Percentiles rank a stretch among this genome's conserved stretches.
Conservation (phyloP, 2,888 invertebrate genomes). For the Plebejus argus region DNA sequence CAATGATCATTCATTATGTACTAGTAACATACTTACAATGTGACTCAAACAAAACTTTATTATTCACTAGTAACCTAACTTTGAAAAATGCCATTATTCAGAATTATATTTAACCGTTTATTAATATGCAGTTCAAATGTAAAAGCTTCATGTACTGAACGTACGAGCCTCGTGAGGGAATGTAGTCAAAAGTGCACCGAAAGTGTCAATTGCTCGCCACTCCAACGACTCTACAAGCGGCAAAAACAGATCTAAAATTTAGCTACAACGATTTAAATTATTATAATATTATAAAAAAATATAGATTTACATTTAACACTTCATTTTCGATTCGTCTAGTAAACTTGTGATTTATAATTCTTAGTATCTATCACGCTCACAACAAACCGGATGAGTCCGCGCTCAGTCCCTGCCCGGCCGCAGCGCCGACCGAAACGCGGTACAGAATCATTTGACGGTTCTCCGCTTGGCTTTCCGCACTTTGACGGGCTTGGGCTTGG, state of each 20-base stretch:
- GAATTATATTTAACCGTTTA: constrained; percentile 16
- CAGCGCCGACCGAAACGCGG: constrained; percentile 71
- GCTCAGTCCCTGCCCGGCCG: constrained; percentile 50
- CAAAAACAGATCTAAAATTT: constrained; percentile 9
- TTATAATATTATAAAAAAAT: constrained; percentile 22
- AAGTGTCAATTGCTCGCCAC: neutral
- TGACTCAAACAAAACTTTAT: neutral
- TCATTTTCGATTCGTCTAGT: constrained; percentile 10
- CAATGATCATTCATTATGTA: neutral
- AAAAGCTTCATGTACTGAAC: neutral
- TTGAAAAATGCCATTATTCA: constrained; percentile 41
- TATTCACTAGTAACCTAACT: constrained; percentile 41
- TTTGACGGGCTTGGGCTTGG: constrained; percentile 60
- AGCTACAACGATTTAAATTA: constrained; percentile 15
- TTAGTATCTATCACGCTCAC: constrained; percentile 16
- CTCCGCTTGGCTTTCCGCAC: constrained; percentile 64
- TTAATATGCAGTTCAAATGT: constrained; percentile 14
- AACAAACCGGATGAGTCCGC: neutral
- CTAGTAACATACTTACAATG: neutral
- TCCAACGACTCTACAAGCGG: neutral
- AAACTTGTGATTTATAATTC: constrained; percentile 22
- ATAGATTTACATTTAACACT: constrained; percentile 23
- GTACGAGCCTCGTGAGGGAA: constrained; percentile 22
- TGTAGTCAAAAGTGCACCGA: constrained; percentile 12
- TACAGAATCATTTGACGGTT: constrained; percentile 76